phyloP scores from a whole-genome alignment of 2,888 invertebrate genomes.

The Erpobdella octoculata region DNA sequence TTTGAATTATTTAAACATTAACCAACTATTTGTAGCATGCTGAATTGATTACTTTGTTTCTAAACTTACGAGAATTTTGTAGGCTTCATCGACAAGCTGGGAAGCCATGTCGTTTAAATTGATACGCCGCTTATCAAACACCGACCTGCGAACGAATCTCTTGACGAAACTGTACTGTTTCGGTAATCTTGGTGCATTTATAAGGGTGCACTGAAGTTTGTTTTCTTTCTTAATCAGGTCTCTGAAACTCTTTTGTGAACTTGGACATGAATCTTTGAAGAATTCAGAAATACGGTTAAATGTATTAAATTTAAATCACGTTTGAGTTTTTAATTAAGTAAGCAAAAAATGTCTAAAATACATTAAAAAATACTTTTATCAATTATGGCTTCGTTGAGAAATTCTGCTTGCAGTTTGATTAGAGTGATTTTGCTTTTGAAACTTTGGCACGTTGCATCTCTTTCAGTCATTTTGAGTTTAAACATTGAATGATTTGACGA shows the following conservation, averaged over 20 bases:
- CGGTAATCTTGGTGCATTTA: not conserved
- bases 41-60: too few species aligned
- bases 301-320: not conserved
- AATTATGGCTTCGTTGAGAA: not conserved
- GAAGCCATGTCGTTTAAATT: not conserved
- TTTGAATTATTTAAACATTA: not conserved
- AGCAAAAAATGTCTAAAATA: too few species aligned
- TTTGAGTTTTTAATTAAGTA: not conserved
- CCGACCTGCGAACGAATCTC: not conserved
- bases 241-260: not conserved
- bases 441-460: slow-evolving; percentile 8
- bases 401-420: slow-evolving; percentile 5
- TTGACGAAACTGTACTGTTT: not conserved
- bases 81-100: not conserved
- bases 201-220: not conserved
- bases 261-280: not conserved
- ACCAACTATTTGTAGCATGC: not conserved
- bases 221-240: not conserved
- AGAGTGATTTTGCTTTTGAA: not conserved
- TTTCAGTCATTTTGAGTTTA: not conserved
- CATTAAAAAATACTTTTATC: too few species aligned
- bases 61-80: not conserved
- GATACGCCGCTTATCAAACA: not conserved
- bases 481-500: not conserved
- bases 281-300: not conserved